phyloP scores from a whole-genome alignment of 2,888 invertebrate genomes.

The Campoplex capitator region DNA sequence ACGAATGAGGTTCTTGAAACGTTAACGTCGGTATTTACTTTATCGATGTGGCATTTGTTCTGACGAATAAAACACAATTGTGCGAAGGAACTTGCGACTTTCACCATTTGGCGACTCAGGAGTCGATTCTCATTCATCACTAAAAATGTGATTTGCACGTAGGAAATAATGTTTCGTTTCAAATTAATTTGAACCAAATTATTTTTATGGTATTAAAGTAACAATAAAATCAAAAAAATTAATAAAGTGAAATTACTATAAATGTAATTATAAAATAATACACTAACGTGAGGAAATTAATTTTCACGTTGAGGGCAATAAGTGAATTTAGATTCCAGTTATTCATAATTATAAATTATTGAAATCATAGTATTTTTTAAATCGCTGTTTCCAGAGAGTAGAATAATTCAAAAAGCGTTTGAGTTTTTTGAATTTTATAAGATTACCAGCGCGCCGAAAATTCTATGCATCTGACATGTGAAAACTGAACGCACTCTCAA shows the following conservation, averaged over 20 bases:
- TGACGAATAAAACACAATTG: not conserved
- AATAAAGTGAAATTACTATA: not conserved
- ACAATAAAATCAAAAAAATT: not conserved
- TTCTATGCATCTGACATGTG: too few relatives aligned
- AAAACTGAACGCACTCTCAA: too few relatives aligned
- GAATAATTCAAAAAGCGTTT: too few relatives aligned
- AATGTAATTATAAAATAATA: not conserved
- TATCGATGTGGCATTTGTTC: not conserved
- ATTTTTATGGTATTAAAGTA: too few relatives aligned
- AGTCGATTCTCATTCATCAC: not conserved
- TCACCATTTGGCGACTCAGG: not conserved
- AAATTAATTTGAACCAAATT: too few relatives aligned
- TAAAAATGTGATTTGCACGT: not conserved
- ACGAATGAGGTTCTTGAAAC: too few relatives aligned
- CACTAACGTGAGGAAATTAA: not conserved
- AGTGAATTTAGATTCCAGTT: not conserved
- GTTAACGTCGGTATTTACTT: not conserved
- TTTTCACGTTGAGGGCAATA: not conserved
- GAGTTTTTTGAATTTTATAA: too few relatives aligned
- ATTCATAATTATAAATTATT: not conserved
- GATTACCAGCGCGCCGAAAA: too few relatives aligned
- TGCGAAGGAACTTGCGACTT: not conserved
- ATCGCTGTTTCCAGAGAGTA: too few relatives aligned
- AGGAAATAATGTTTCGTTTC: too few relatives aligned
- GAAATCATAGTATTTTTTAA: too few relatives aligned